phyloP scores from a whole-genome alignment of 2,797 vertebrate species.

The Chiloscyllium punctatum region DNA sequence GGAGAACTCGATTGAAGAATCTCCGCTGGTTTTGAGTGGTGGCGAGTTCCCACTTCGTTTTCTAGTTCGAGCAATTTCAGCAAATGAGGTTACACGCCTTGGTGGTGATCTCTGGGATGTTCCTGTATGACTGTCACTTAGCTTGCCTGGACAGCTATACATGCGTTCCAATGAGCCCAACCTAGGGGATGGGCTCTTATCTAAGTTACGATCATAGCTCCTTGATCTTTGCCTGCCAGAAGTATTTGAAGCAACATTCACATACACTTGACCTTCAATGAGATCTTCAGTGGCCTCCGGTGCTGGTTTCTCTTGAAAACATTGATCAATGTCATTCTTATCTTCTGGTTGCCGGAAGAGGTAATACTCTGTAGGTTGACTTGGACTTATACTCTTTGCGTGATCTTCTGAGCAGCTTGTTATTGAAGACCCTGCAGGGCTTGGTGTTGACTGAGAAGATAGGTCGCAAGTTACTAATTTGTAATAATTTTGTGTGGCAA shows the following conservation, averaged over 20 bases:
- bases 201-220: constrained; percentile 87
- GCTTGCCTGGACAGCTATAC: constrained; percentile 86
- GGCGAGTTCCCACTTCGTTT: constrained; percentile 68
- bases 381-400: constrained; percentile 71
- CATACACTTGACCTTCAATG: constrained; percentile 85
- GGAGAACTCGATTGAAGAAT: constrained; percentile 81
- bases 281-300: constrained; percentile 43
- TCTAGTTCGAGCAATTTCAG: constrained; percentile 83
- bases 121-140: constrained; percentile 67
- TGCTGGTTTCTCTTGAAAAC: constrained; percentile 44
- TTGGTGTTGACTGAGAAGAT: constrained; percentile 90
- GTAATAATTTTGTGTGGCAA: constrained; percentile 97
- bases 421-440: constrained; percentile 79
- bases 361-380: constrained; percentile 86
- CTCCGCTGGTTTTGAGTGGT: constrained; percentile 56
- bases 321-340: constrained; percentile 14
- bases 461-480: constrained; percentile 94
- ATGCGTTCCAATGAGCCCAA: constrained; percentile 85
- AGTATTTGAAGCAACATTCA: constrained; percentile 72
- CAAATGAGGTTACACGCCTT: constrained; percentile 85
- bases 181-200: constrained; percentile 66
- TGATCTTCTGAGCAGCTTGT: constrained; percentile 90
- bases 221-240: constrained; percentile 74
- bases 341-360: constrained; percentile 69
- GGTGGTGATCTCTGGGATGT: constrained; percentile 52